Conservation (phyloP, 2,113 vertebrate genomes). For the Pipa parva region DNA sequence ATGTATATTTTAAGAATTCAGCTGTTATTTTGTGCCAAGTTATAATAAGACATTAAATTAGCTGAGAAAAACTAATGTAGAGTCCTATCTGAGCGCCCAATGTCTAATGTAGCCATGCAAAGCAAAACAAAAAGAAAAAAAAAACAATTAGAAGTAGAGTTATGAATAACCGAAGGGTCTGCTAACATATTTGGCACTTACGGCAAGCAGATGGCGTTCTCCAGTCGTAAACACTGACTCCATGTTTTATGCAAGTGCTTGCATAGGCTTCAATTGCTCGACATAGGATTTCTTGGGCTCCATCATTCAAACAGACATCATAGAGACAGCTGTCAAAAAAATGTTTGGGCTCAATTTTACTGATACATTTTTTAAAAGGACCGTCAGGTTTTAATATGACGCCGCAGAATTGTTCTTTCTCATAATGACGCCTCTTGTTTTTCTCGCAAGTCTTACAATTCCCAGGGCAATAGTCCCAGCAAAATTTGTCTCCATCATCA, state of each 20-base stretch:
- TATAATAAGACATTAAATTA: too few species aligned
- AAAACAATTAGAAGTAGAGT: too few species aligned
- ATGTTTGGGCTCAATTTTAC: slow-evolving; percentile 51
- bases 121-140: neutral
- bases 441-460: neutral
- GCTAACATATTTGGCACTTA: slow-evolving; percentile 2
- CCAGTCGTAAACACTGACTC: slow-evolving; percentile 27
- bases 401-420: neutral
- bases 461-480: neutral
- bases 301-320: slow-evolving; percentile 59
- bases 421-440: neutral
- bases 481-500: neutral
- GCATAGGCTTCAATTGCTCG: slow-evolving; percentile 58
- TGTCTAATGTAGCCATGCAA: neutral
- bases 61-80: too few species aligned
- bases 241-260: slow-evolving; percentile 45
- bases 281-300: slow-evolving; percentile 61
- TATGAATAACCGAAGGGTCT: too few species aligned
- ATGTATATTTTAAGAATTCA: too few species aligned
- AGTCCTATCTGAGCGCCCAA: neutral
- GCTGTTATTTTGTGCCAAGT: too few species aligned
- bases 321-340: slow-evolving; percentile 61
- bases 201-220: slow-evolving; percentile 13
- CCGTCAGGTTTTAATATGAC: neutral
- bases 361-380: slow-evolving; percentile 46